A percentile compares a stretch with the other conserved stretches of the same genome.
These are phyloP conservation scores for Trachythela sp. DNA, from an alignment of 64 coral and sea anemone species.

Conservation along the genomic window DNA sequence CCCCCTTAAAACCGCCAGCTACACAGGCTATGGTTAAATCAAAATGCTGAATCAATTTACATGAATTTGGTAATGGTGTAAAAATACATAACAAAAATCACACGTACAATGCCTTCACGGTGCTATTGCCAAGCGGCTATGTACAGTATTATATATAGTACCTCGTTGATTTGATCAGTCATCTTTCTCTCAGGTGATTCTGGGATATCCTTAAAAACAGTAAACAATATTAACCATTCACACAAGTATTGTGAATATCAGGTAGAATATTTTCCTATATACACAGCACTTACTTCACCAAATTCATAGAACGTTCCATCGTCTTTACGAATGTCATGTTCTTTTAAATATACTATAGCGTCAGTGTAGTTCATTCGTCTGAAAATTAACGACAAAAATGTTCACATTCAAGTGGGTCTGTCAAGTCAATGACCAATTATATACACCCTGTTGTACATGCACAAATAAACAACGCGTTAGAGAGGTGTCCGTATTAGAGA, in stretches of 20 bases:
- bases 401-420: no score
- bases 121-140: no score
- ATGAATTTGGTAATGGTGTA: not conserved
- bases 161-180: conserved; percentile 98
- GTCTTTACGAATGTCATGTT: conserved; percentile 88
- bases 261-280: not conserved
- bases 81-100: no score
- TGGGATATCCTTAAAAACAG: conserved; percentile 68
- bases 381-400: not conserved
- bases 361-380: conserved; percentile 95
- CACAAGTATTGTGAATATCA: no score
- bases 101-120: no score
- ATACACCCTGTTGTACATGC: not conserved
- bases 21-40: no score
- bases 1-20: no score
- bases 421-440: not conserved
- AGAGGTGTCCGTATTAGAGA: no score
- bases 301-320: conserved; percentile 98
- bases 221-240: not conserved
- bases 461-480: not conserved
- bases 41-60: no score
- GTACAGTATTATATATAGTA: no score
- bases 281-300: conserved; percentile 62
- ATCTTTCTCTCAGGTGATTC: conserved; percentile 98
- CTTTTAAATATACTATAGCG: conserved; percentile 89